phyloP scores from a whole-genome alignment of 2,888 invertebrate species.

The Plagiodera versicolora region DNA sequence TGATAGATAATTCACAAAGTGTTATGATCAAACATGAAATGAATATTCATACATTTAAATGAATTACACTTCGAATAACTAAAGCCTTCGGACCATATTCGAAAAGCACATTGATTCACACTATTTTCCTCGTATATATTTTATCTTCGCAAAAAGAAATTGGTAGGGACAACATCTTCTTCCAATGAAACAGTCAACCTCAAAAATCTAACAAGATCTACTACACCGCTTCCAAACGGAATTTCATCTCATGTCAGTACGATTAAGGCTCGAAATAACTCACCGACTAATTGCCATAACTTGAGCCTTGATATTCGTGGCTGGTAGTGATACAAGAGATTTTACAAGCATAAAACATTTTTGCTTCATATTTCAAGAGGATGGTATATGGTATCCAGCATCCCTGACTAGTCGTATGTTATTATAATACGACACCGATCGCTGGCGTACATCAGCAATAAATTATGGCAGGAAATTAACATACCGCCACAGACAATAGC shows the following conservation, averaged over 20 bases:
- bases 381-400: slow-evolving; percentile 14
- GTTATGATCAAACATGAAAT: too few species aligned
- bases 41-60: too few species aligned
- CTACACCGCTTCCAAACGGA: background rate
- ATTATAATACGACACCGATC: slow-evolving; percentile 45
- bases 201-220: background rate
- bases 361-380: slow-evolving; percentile 28
- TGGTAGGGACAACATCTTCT: too few species aligned
- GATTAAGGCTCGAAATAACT: slow-evolving; percentile 9
- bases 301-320: slow-evolving; percentile 25
- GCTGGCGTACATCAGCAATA: slow-evolving; percentile 46
- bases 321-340: slow-evolving; percentile 29
- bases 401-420: slow-evolving; percentile 37
- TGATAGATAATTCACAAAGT: too few species aligned
- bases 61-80: too few species aligned
- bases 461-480: slow-evolving; percentile 50
- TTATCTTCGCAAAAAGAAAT: too few species aligned
- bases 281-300: slow-evolving; percentile 27
- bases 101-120: too few species aligned
- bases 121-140: too few species aligned
- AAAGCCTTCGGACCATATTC: too few species aligned
- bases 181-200: too few species aligned
- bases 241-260: slow-evolving; percentile 5
- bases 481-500: slow-evolving; percentile 45
- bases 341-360: slow-evolving; percentile 32